phyloP scores from a whole-genome alignment of 2,888 invertebrate genomes.

The Galerucella calmariensis region DNA sequence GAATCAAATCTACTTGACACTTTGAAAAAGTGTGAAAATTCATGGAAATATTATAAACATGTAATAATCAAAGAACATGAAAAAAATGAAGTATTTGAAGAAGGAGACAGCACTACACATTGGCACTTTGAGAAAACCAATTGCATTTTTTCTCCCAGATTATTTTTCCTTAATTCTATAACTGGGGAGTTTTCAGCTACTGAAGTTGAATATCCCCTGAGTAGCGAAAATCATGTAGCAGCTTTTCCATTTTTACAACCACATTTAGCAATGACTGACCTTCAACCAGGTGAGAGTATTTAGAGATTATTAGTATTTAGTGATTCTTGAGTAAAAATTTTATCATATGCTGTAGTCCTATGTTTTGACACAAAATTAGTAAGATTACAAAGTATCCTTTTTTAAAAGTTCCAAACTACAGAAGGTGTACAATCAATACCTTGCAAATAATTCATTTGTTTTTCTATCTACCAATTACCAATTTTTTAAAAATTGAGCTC shows the following conservation, averaged over 20 bases:
- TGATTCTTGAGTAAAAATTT: no score
- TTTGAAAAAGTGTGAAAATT: conserved; percentile 33
- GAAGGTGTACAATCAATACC: no score
- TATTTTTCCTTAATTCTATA: conserved; percentile 52
- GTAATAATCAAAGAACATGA: conserved; percentile 43
- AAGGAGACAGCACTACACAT: conserved; percentile 30
- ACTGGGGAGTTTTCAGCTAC: conserved; percentile 49
- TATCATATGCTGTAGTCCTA: no score
- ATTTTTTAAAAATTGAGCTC: no score
- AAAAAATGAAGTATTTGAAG: conserved; percentile 44
- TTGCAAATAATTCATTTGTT: no score
- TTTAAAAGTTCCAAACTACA: no score
- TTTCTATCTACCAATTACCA: no score
- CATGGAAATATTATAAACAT: conserved; percentile 43
- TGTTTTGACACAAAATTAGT: no score
- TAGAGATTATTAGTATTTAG: not conserved
- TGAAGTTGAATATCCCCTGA: conserved; percentile 50
- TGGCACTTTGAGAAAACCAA: conserved; percentile 22
- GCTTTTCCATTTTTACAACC: conserved; percentile 53
- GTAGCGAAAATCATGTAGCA: conserved; percentile 39
- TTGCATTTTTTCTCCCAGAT: conserved; percentile 45
- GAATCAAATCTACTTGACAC: conserved; percentile 30
- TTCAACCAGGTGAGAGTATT: conserved; percentile 48
- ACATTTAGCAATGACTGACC: conserved; percentile 49
- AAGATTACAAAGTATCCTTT: no score